These are phyloP conservation scores for Mesocricetus auratus DNA, from an alignment of 2,113 vertebrate species.

Conservation along the genomic window DNA sequence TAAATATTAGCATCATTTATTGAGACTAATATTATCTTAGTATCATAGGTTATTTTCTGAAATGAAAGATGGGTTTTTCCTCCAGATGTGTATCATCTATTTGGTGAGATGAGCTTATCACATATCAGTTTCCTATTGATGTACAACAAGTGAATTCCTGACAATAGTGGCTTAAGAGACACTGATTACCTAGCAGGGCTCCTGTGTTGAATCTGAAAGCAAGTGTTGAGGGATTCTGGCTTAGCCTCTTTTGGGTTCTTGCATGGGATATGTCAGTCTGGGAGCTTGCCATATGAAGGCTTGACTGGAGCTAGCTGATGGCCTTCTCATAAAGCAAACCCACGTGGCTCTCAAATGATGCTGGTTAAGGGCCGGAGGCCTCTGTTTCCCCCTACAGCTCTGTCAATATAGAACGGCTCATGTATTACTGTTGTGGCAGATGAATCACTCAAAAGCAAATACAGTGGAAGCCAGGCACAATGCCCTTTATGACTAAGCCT, in stretches of 20 bases:
- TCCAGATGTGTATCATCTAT: background rate
- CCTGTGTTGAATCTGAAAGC: background rate
- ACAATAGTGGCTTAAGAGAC: background rate
- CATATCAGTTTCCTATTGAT: conserved; percentile 14
- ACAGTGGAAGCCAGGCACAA: background rate
- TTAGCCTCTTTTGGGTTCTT: background rate
- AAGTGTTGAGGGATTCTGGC: background rate
- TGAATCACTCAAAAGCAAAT: background rate
- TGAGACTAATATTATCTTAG: conserved; percentile 16
- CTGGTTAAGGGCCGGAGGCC: background rate
- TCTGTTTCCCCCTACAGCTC: background rate
- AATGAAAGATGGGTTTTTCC: conserved; percentile 17
- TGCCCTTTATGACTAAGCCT: background rate
- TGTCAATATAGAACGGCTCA: background rate
- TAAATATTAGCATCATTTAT: conserved; percentile 19
- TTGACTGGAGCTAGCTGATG: background rate
- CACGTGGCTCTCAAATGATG: background rate
- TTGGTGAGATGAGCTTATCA: conserved; percentile 10
- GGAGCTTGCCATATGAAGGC: background rate
- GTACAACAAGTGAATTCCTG: background rate
- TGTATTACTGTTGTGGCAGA: background rate
- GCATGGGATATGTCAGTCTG: background rate
- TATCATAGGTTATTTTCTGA: background rate
- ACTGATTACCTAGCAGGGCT: background rate
- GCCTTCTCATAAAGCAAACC: background rate